A percentile compares a stretch with the other conserved stretches of the same genome.
Evolutionary conservation across 2,888 invertebrate genomes (phyloP).

Genomic region (Dorcus hopei): DNA sequence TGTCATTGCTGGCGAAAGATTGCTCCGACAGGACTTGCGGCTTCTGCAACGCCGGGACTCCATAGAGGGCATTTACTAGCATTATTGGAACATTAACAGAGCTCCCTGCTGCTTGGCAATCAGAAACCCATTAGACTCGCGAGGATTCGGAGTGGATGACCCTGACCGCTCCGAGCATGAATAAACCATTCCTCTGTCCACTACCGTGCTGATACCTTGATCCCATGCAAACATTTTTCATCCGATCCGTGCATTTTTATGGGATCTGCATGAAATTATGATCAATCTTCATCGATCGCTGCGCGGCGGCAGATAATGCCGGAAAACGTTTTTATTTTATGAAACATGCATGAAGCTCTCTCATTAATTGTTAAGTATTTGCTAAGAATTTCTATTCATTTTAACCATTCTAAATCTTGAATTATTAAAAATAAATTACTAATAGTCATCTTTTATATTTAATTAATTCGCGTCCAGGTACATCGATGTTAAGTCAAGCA

Average conservation of each 20-base stretch:
- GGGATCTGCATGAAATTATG: background rate
- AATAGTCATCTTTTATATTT: no score
- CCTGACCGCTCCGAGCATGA: slow-evolving; percentile 37
- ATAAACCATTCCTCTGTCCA: slow-evolving; percentile 26
- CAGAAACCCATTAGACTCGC: slow-evolving; percentile 46
- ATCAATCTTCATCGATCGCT: background rate
- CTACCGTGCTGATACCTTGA: slow-evolving; percentile 17
- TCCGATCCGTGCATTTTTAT: slow-evolving; percentile 1
- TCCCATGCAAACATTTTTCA: slow-evolving; percentile 11
- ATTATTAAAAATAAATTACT: no score
- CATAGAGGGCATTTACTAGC: slow-evolving; percentile 16
- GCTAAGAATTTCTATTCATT: no score
- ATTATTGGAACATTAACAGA: slow-evolving; percentile 26
- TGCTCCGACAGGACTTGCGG: slow-evolving; percentile 10
- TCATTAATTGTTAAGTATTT: no score
- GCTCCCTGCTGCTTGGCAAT: slow-evolving; percentile 31
- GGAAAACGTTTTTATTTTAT: background rate
- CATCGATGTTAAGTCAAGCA: no score
- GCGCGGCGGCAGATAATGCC: background rate
- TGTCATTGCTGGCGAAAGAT: slow-evolving; percentile 18
- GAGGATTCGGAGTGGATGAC: slow-evolving; percentile 40
- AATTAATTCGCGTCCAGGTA: no score
- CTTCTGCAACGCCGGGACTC: slow-evolving; percentile 12
- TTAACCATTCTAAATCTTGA: no score
- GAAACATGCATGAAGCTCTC: no score